Evolutionary conservation across 37 sponge, comb jelly and placozoan species (phyloP).

Genomic region (Aphrocallistes beatrix): DNA sequence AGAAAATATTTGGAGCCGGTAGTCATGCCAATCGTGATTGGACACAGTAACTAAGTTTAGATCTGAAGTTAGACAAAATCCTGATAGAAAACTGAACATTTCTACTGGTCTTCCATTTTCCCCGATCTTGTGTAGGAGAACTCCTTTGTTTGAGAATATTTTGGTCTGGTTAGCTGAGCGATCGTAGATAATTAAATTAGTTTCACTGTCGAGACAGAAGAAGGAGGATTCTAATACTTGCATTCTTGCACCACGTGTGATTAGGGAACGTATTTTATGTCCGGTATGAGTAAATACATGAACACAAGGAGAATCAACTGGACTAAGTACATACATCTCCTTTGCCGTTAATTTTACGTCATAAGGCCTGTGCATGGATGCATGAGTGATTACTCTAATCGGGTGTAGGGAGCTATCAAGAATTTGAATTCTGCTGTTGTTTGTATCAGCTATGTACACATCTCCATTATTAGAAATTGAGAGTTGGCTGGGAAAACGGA

Average conservation of each 20-base stretch:
- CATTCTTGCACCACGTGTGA: not conserved
- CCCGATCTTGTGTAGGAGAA: not conserved
- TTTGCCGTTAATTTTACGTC: not conserved
- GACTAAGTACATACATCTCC: not conserved
- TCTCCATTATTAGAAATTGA: no score
- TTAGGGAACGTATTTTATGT: not conserved
- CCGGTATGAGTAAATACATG: not conserved
- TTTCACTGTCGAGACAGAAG: not conserved
- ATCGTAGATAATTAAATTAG: not conserved
- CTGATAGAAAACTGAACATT: not conserved
- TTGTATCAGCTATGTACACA: no score
- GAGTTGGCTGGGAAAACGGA: no score
- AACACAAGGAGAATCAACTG: not conserved
- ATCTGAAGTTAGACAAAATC: not conserved
- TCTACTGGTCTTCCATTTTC: not conserved
- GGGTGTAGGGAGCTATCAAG: not conserved
- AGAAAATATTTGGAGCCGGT: conserved; percentile 11
- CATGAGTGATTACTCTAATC: not conserved
- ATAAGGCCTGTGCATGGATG: not conserved
- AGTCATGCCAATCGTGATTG: not conserved
- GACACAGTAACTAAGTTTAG: not conserved
- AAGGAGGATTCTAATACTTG: not conserved
- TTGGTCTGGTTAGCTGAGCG: not conserved
- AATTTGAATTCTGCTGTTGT: no score
- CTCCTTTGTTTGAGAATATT: not conserved